Base-by-base conservation (phyloP, 37 sponge, comb jelly and placozoan genomes). In the Beroe ovata region DNA sequence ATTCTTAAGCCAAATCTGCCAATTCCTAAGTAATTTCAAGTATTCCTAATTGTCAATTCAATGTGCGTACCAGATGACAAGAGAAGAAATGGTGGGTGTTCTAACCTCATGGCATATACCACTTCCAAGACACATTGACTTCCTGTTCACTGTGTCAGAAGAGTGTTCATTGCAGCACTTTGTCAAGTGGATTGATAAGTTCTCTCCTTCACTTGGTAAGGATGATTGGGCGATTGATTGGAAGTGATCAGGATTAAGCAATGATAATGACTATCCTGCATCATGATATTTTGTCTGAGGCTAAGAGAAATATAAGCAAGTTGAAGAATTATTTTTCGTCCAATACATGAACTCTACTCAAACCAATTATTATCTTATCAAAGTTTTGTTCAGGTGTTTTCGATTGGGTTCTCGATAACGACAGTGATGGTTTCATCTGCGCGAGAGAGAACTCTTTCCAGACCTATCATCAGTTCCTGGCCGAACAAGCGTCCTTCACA, bases 401-500 rank as follows among this genome's bases (percentile, higher is more conserved):
- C 23, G 84, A 77, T 77, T 77, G 84, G 84, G 54, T 77, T 14
- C 84, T 77, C 2, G 47, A 39, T 8, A 77, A 77, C 28, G 84
- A 77, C 8, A 26, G 54, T 11, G 26, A 77, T 2, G 84, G 84
- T 8, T 77, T 77, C 28, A 37, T 77, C 18, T 77, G 84, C 47
- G 22, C 25, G 0, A 26, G 84, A 14, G 42, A 32, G 47, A 33
- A 35, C 22, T 20, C 84, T 0, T 77, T 77, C 84, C 42, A 42
- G 84, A 77, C 84, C 25, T 77, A 77, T 26, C 84, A 77, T 40
- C 42, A 77, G 54, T 77, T 77, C 54, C 54, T 77, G 26, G 84
- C 84, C 25, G 84, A 77, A 29, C 84, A 77, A 19, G 84, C 84
- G 16, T 77, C 84, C 25, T 77, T 77, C 38, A 77, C 84, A 14